Evolutionary conservation across 53 echinoderm and acorn worm species (phyloP), one percentile per base, ranked within the genome.

Genomic region (Crossaster papposus): DNA sequence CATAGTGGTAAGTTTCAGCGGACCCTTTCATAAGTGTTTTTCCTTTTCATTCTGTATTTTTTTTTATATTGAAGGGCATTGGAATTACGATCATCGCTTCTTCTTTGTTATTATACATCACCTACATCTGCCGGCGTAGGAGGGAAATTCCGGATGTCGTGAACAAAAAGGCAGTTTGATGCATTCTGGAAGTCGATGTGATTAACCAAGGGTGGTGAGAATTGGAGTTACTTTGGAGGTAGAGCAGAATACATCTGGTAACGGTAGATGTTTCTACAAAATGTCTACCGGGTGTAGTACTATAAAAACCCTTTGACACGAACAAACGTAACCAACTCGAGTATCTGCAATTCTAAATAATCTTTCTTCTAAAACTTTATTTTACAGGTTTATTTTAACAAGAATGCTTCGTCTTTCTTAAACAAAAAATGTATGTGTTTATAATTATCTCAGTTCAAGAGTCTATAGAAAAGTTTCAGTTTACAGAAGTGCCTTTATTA

Each of bases 161-260:
- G 10, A 81, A 81, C 33, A 23, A 82, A 14, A 82, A 82, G 65
- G 82, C 65, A 33, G 82, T 82, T 70, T 82, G 36, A 82, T 68
- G 22, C 28, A 51, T 23, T 10, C 24, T 62, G 80, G n/a, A 18
- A 26, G 55, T 54, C 13, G 55, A 26, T 24, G n/a, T n/a, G 68
- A 26, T 26, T n/a, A 10, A 68, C 3, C 68, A n/a, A 28, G 68
- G 68, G 22, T 20, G 58, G 22, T 44, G 44, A 9, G 44, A 44
- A 44, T 7, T 44, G 44, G 9, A 44, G 44, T 44, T 7, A 44
- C 44, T 44, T 44, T 44, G 44, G 44, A 44, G 44, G 9, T 7
- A 44, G 44, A 44, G 44, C 44, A 44, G 44, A 44, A 7, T 9
- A 44, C 44, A 44, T 44, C 44, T 44, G 44, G 44, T 44, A 44